Base-by-base conservation (phyloP, 2,888 invertebrate species). In the Cancer borealis region DNA sequence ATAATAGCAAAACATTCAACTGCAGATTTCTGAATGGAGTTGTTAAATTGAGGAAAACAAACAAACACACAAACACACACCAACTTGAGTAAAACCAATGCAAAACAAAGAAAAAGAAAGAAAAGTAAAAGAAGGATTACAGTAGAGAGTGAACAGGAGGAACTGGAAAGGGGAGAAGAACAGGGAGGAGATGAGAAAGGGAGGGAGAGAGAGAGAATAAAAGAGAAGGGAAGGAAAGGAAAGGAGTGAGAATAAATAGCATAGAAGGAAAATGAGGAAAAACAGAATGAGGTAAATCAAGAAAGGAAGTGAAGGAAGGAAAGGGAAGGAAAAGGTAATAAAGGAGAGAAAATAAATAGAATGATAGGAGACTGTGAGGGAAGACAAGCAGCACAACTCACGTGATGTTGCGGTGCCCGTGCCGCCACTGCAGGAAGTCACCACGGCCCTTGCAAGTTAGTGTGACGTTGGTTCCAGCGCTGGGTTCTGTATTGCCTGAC, bases 361-460 rank as follows among this genome's bases (percentile, higher is more conserved):
- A 49, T 39, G 47, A 49, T 2, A 26, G 47, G 0, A 21, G n/a
- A 47, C 5, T 26, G 49, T 14, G 47, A 45, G 39, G 21, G 45
- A 45, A 30, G 88, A 17, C 17, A 66, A 66, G 21, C 5, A 3
- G 8, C 17, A 60, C 5, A 14, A 93, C 95, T 88, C 92, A 95
- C 95, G 93, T 93, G 26, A 95, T 94, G 46, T 95, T 94, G 92
- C 87, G 95, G 73, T 94, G 94, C 14, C 95, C 95, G 79, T 95
- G 94, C 6, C 89, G 92, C 95, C 95, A 95, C 73, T 92, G 92
- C 60, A 95, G 89, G 4, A 66, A 6, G 47, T 93, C 92, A 4
- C 94, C 94, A 21, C 92, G 91, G 6, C 95, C 95, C 84, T 39
- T 60, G 73, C 95, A 95, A n/a, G 26, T 73, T 14, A 95, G 73